Base-by-base conservation (phyloP, 2,888 invertebrate species). In the Tenthredo distinguenda region DNA sequence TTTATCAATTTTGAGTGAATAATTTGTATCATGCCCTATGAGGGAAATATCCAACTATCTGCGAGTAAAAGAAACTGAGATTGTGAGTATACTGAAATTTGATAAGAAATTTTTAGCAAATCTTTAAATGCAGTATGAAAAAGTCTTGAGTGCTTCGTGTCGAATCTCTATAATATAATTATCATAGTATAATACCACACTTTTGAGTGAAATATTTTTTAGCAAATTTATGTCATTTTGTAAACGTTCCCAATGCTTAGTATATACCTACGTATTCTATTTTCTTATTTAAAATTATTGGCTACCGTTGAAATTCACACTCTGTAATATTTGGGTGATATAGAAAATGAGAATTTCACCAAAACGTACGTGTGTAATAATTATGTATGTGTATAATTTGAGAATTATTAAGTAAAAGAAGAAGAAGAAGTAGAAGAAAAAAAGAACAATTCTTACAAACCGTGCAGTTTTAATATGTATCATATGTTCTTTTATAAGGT, bases 401-500 rank as follows among this genome's bases (percentile, higher is more conserved):
- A 81, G 21, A 81, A 81, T 62, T 50, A 47, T 62, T 50, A 47
- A 50, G 31, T 26, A 71, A 9, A 40, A n/a, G 71, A 40, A 58
- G 12, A 58, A 71, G 71, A 7, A 37, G 6, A 5, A 47, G 18
- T 15, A 31, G 9, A 71, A 84, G 85, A 84, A 86, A 88, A 84
- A 85, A 87, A 18, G n/a, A 72, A 72, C 40, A 77, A 55, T 55
- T 40, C 77, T 77, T 77, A 62, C 21, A 81, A 76, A 50, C 85
- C 62, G 40, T 55, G 55, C 82, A 91, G 88, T 90, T 91, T 89
- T 91, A 90, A 90, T 90, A 89, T 92, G 91, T 92, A 92, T 92
- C 90, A 92, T 92, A 92, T 88, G 91, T 92, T 92, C 90, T 92
- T 93, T 92, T 93, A 90, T 92, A 93, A 92, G 90, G 90, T 88